Evolutionary conservation across 2,113 vertebrate species (phyloP).

Genomic region (Etia nguti): DNA sequence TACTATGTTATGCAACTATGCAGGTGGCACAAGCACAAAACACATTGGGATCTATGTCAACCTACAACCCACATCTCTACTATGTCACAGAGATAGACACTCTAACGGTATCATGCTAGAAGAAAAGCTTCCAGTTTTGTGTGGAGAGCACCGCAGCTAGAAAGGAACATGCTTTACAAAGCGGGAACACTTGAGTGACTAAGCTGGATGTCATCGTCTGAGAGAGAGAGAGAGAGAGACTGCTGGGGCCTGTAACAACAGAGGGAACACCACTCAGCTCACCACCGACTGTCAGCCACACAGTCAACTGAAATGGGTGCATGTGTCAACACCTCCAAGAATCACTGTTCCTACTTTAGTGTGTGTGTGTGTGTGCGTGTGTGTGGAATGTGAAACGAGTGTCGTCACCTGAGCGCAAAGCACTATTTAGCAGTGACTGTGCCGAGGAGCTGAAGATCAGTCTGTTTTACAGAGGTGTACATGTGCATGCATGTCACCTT

Average conservation of each 20-base stretch:
- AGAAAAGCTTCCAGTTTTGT: slow-evolving; percentile 4
- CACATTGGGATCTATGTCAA: not conserved
- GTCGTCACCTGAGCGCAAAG: slow-evolving; percentile 8
- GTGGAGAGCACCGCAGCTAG: slow-evolving; percentile 19
- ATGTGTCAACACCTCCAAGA: slow-evolving; percentile 64
- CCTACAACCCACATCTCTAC: not conserved
- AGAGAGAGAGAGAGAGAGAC: slow-evolving; percentile 27
- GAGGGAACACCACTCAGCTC: slow-evolving; percentile 25
- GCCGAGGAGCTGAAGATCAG: not conserved
- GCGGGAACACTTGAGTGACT: slow-evolving; percentile 56
- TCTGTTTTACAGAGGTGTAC: not conserved
- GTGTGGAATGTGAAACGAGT: not conserved
- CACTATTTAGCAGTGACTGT: not conserved
- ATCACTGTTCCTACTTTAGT: slow-evolving; percentile 14
- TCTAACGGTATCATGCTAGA: not conserved
- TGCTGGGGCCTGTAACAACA: slow-evolving; percentile 58
- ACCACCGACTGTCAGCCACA: slow-evolving; percentile 40
- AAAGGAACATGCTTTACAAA: slow-evolving; percentile 48
- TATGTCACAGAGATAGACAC: not conserved
- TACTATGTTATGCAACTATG: not conserved
- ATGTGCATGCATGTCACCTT: slow-evolving; percentile 11
- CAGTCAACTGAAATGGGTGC: slow-evolving; percentile 47
- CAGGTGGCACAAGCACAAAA: not conserved
- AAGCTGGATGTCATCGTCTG: slow-evolving; percentile 63
- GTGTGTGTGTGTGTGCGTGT: not conserved